Evolutionary conservation across 2,888 invertebrate species (phyloP).

Genomic region (Ditula angustiorana): DNA sequence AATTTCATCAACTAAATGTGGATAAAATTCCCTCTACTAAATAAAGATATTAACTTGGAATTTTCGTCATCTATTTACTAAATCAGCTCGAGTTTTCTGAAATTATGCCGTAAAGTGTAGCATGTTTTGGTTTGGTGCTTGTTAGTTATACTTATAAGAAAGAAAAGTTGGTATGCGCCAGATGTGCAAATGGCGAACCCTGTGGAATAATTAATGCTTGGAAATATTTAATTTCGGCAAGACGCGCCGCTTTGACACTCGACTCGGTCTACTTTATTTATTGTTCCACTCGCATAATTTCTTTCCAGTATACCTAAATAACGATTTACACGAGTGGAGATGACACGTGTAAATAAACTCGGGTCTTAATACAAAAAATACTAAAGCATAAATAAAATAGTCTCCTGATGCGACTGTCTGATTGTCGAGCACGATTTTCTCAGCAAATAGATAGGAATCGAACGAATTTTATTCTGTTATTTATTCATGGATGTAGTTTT

Average conservation of each 20-base stretch:
- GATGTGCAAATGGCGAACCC: conserved; percentile 43
- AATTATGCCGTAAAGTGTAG: background rate
- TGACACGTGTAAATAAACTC: conserved; percentile 19
- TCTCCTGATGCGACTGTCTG: background rate
- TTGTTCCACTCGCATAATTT: conserved; percentile 21
- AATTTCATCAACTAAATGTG: background rate
- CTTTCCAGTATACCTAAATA: conserved; percentile 20
- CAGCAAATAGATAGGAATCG: background rate
- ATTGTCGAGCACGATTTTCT: background rate
- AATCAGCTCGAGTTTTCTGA: background rate
- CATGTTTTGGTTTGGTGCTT: conserved; percentile 18
- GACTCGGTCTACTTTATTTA: conserved; percentile 47
- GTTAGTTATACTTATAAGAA: conserved; percentile 7
- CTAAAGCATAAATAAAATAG: background rate
- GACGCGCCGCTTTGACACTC: conserved; percentile 49
- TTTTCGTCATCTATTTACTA: background rate
- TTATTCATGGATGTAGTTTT: background rate
- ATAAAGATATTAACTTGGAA: background rate
- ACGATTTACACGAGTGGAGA: conserved; percentile 14
- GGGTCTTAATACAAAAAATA: conserved; percentile 4
- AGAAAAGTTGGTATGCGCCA: conserved; percentile 40
- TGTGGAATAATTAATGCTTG: conserved; percentile 50
- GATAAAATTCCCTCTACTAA: background rate
- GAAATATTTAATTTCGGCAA: conserved; percentile 53
- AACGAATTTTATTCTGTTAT: background rate